Evolutionary conservation across 2,888 invertebrate genomes (phyloP), one percentile per base, ranked within the genome.

Genomic region (Dugesia japonica): DNA sequence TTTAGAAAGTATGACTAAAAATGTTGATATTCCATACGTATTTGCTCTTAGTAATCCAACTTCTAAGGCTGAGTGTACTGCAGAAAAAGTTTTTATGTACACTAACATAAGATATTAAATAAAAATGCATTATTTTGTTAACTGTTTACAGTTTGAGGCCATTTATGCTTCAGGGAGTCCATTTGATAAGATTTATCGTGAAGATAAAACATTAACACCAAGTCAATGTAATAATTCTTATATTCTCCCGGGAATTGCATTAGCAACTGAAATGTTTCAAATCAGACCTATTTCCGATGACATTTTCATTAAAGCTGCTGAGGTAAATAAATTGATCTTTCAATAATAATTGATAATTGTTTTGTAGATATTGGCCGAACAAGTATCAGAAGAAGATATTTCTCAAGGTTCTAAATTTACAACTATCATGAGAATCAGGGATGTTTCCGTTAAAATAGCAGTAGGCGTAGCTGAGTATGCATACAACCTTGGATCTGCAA

Each of bases 11-110:
- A 94, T 98, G 95, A 92, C 88, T 17, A 87, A 87, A 75, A 87
- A 89, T 83, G 92, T 93, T 85, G 88, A 89, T 26, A 87, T 88
- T 76, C 98, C 98, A 0, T 89, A 98, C 79, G 92, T 98, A 81
- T 98, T 98, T 85, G 97, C 98, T 15, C 88, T 98, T 73, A 95
- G 95, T 83, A 98, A 98, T 87, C 98, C 98, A 76, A 99, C 98
- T 76, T 89, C 89, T 85, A 94, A 94, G 87, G 94, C 98, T 0
- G 98, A 98, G 86, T 98, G 97, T 84, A 97, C 98, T 17, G 98
- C 98, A n/a, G 92, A 94, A 84, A 89, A 92, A 81, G 97, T 95
- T 1, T 98, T 95, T 86, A 88, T 85, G 71, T 86, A 89, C 82
- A 94, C 95, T 0, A 89, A 92, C 79, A 92, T 92, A 82, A 85